A percentile compares a stretch with the other conserved stretches of the same genome.
Evolutionary conservation across 2,888 invertebrate genomes (phyloP).

Genomic region (Hemithea aestivaria): DNA sequence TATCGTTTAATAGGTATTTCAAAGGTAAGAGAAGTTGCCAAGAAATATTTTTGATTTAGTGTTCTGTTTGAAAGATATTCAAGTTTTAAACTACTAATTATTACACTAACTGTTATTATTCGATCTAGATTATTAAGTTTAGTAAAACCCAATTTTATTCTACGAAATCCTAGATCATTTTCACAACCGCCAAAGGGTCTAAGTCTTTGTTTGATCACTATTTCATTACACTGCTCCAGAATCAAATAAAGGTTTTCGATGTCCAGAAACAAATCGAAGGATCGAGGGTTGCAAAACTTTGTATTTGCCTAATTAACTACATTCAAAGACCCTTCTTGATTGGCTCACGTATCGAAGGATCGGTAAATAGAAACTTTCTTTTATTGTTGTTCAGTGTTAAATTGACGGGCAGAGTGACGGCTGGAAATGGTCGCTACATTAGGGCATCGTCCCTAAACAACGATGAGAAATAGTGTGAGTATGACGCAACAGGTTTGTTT

Average conservation of each 20-base stretch:
- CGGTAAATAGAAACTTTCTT: constrained; percentile 65
- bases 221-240: constrained; percentile 2
- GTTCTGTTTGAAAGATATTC: no score
- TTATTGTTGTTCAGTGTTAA: constrained; percentile 56
- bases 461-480: constrained; percentile 14
- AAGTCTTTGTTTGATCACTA: constrained; percentile 3
- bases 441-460: constrained; percentile 2
- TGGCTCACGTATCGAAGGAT: constrained; percentile 67
- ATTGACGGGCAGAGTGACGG: constrained; percentile 37
- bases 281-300: constrained; percentile 57
- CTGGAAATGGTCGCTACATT: constrained; percentile 23
- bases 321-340: constrained; percentile 62
- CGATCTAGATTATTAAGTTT: no score
- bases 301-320: constrained; percentile 71
- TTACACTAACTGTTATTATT: no score
- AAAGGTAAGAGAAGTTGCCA: no score
- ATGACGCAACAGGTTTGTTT: constrained; percentile 21
- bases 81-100: no score
- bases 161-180: no score
- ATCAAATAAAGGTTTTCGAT: constrained; percentile 31
- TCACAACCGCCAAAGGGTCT: neutral
- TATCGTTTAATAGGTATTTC: no score
- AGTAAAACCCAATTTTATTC: no score
- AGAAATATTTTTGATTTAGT: no score
- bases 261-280: constrained; percentile 53